Evolutionary conservation across 2,888 invertebrate genomes (phyloP), one percentile per base, ranked within the genome.

Genomic region (Fragum whitleyi): DNA sequence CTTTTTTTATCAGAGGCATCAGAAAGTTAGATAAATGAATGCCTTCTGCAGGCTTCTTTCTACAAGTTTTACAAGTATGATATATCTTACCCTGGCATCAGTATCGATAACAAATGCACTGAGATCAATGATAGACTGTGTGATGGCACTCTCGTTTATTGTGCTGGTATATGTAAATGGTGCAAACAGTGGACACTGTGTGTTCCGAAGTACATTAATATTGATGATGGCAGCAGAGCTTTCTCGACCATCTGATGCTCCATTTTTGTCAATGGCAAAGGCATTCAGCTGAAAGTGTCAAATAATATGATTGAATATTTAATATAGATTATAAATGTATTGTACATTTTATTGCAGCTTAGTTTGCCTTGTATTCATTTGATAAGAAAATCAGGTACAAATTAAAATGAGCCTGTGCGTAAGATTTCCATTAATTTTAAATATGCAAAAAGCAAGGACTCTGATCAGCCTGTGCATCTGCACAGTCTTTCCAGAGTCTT

Each of bases 121-220:
- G 9, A 84, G 32, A 16, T 75, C 78, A 16, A 74, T 39, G 14
- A 79, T 47, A 1, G 39, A 23, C 23, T 32, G 23, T 0, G 65
- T 16, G 2, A 19, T 59, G 0, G 21, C 3, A 3, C n/a, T 42
- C 51, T 85, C 85, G 21, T 79, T 62, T 26, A 81, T 71, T 0
- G 59, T 23, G n/a, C 21, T 42, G 0, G 28, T 1, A 1, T 59
- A 9, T 21, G 61, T 74, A 21, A 57, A 28, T 53, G 32, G 77
- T 32, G 39, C 47, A 26, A 81, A 86, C 28, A 16, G 39, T 16
- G 88, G 88, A 23, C 78, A 73, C 11, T 75, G 39, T 2, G 57
- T 51, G 68, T 88, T 88, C 21, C 90, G 77, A 11, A 83, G 68
- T 28, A 91, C 84, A 0, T 62, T 79, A 21, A 90, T 89, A 7